phyloP scores from a whole-genome alignment of 2,797 vertebrate species.

The Loris lydekkerianus region DNA sequence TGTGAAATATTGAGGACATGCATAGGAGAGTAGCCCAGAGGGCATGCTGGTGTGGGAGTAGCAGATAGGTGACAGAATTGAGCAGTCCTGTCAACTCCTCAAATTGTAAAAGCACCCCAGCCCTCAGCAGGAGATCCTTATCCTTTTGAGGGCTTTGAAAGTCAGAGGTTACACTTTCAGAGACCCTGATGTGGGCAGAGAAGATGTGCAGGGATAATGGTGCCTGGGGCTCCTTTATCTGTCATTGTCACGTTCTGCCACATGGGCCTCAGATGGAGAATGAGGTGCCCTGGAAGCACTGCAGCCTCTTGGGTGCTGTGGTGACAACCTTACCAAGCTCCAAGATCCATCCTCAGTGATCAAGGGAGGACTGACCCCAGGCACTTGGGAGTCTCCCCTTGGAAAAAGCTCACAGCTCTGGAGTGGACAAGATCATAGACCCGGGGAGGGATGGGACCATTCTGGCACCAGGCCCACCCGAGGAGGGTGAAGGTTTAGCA shows the following conservation, averaged over 20 bases:
- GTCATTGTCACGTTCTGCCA: neutral
- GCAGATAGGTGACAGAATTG: neutral
- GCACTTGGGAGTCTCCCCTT: neutral
- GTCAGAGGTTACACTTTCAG: neutral
- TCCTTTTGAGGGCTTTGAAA: neutral
- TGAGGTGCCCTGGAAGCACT: neutral
- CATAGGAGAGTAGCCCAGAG: neutral
- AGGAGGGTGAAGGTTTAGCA: accelerated
- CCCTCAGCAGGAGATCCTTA: neutral
- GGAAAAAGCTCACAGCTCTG: neutral
- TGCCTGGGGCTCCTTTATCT: neutral
- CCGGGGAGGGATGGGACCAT: accelerated
- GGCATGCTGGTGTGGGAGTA: neutral
- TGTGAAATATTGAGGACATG: neutral
- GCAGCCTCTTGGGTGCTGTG: neutral
- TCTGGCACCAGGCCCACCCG: accelerated
- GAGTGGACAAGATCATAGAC: neutral
- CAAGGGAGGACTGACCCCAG: neutral
- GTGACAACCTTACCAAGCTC: neutral
- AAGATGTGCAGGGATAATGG: neutral
- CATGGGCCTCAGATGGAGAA: neutral
- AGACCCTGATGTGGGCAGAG: neutral
- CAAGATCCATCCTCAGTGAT: neutral
- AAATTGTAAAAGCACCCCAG: neutral
- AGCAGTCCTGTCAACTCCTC: neutral